phyloP scores from a whole-genome alignment of 2,888 invertebrate genomes.

The Hydropsyche betteni region DNA sequence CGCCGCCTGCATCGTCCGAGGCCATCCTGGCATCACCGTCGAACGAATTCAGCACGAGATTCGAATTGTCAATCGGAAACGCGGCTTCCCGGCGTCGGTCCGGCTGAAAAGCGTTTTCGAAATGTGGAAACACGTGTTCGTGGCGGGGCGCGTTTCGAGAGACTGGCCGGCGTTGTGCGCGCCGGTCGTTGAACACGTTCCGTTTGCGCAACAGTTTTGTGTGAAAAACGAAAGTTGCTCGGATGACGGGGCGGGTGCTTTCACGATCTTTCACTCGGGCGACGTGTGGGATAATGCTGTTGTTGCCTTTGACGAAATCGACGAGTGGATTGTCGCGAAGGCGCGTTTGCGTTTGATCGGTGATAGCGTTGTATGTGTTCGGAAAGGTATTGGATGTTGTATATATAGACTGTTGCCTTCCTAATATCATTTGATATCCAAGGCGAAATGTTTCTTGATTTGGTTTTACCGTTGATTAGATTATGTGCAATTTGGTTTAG shows the following conservation, averaged over 20 bases:
- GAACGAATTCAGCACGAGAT: slow-evolving; percentile 5
- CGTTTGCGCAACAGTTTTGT: slow-evolving; percentile 20
- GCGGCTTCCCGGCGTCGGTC: background rate
- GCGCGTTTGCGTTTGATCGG: too few species aligned
- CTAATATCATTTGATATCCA: too few species aligned
- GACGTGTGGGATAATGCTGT: background rate
- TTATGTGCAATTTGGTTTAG: too few species aligned
- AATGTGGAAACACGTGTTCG: background rate
- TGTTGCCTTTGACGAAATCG: too few species aligned
- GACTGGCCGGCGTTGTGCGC: background rate
- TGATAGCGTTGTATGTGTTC: too few species aligned
- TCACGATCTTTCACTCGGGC: slow-evolving; percentile 15
- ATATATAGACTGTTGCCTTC: too few species aligned
- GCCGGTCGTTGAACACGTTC: slow-evolving; percentile 3
- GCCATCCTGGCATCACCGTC: background rate
- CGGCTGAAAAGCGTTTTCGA: background rate
- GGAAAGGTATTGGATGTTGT: too few species aligned
- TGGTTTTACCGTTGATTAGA: too few species aligned
- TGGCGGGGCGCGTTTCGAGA: background rate
- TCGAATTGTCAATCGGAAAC: slow-evolving; percentile 14
- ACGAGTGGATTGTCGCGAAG: too few species aligned
- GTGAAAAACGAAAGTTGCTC: slow-evolving; percentile 36
- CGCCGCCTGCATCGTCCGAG: slow-evolving; percentile 46
- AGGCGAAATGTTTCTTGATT: too few species aligned
- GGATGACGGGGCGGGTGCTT: slow-evolving; percentile 7